Conservation (phyloP, 2,113 vertebrate genomes). For the Thinocorus orbignyianus region DNA sequence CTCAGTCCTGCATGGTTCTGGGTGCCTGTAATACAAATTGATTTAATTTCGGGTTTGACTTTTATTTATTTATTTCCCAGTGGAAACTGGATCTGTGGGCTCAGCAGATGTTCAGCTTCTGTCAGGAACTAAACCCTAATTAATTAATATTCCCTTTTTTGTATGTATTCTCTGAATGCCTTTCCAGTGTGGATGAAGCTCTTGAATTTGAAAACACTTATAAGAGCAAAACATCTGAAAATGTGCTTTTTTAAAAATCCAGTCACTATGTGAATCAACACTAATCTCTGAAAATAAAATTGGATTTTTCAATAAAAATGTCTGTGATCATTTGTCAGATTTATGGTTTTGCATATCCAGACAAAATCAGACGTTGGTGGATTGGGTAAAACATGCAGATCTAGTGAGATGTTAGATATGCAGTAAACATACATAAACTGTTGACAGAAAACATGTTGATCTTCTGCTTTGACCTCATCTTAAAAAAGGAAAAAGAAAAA, state of each 20-base stretch:
- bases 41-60: slow-evolving; percentile 13
- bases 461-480: not conserved
- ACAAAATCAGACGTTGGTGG: not conserved
- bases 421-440: not conserved
- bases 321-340: not conserved
- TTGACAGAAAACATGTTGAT: not conserved
- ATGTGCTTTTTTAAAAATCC: not conserved
- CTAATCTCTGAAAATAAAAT: slow-evolving; percentile 27
- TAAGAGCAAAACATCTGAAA: slow-evolving; percentile 11
- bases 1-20: not conserved
- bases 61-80: slow-evolving; percentile 26
- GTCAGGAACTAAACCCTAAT: slow-evolving; percentile 15
- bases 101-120: slow-evolving; percentile 38
- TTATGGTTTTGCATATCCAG: not conserved
- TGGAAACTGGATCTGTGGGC: not conserved
- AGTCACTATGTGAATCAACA: not conserved
- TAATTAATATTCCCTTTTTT: not conserved
- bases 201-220: slow-evolving; percentile 16
- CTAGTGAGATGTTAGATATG: not conserved
- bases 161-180: slow-evolving; percentile 1
- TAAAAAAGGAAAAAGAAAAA: not conserved
- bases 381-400: not conserved
- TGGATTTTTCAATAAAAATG: not conserved
- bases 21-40: not conserved
- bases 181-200: slow-evolving; percentile 22